Conservation (phyloP, 2,113 vertebrate genomes). For the Anhinga rufa region DNA sequence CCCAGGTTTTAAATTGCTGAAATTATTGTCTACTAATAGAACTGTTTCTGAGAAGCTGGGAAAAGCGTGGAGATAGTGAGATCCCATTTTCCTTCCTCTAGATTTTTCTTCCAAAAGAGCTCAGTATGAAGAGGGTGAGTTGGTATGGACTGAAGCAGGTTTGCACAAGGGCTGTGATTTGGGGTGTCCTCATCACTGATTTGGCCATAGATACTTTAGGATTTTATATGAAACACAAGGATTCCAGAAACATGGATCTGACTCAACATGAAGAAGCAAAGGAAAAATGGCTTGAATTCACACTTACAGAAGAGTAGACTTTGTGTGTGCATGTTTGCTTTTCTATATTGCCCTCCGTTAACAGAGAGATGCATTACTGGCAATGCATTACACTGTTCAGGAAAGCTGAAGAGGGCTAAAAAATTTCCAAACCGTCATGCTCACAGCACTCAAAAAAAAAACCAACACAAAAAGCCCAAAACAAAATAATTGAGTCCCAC, state of each 20-base stretch:
- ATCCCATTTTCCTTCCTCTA: background rate
- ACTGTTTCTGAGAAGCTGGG: background rate
- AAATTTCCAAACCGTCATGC: no score
- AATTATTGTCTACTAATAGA: background rate
- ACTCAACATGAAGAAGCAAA: background rate
- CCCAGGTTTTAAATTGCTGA: background rate
- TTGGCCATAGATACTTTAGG: background rate
- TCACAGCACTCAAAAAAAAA: background rate
- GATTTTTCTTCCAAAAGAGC: background rate
- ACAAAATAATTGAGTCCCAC: background rate
- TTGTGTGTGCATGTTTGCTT: accelerated
- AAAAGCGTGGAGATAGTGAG: background rate
- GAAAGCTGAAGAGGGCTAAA: background rate
- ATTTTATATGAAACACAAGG: background rate
- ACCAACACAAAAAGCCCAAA: background rate
- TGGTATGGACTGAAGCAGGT: background rate
- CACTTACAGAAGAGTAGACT: background rate
- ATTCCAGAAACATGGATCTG: background rate
- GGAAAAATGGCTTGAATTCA: background rate
- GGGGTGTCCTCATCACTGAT: background rate
- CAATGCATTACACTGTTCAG: background rate
- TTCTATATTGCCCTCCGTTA: background rate
- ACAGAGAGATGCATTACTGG: background rate
- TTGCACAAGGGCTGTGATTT: background rate
- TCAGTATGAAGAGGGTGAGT: background rate